These are phyloP conservation scores for Tachysurus vachellii DNA, from an alignment of 2,113 vertebrate species.

Conservation along the genomic window DNA sequence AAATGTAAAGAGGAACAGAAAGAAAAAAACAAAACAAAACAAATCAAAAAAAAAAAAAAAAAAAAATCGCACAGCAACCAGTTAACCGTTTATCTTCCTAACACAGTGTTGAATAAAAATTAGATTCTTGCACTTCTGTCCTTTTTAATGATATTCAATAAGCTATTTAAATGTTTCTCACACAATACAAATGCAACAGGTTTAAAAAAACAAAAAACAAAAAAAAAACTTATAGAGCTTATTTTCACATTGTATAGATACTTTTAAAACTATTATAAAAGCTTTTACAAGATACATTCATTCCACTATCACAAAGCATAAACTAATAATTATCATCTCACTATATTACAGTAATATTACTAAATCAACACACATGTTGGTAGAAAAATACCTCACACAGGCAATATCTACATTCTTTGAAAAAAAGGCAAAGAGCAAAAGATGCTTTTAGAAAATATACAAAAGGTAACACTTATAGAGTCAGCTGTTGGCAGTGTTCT, in stretches of 20 bases:
- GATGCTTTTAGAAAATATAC: conserved; percentile 52
- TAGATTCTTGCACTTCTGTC: neutral
- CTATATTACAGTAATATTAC: conserved; percentile 51
- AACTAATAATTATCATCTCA: conserved; percentile 41
- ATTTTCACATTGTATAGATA: neutral
- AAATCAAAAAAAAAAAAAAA: too few species aligned
- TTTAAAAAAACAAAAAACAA: conserved; percentile 32
- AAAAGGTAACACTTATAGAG: conserved; percentile 55
- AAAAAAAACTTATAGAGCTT: neutral
- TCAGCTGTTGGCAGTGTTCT: conserved; percentile 54
- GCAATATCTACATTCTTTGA: conserved; percentile 50
- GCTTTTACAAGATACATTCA: conserved; percentile 45
- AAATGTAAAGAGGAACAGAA: conserved; percentile 11
- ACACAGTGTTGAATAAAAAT: neutral
- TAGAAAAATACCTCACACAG: conserved; percentile 54
- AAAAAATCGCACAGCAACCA: neutral
- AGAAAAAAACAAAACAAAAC: too few species aligned
- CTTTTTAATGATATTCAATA: conserved; percentile 47
- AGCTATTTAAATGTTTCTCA: conserved; percentile 12
- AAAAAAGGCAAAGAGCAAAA: conserved; percentile 52
- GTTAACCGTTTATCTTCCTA: neutral
- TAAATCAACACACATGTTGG: conserved; percentile 45
- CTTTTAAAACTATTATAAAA: conserved; percentile 36
- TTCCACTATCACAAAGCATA: conserved; percentile 47
- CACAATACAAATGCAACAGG: conserved; percentile 25